phyloP scores from a whole-genome alignment of 2,888 invertebrate species.

The Mythimna albipuncta region DNA sequence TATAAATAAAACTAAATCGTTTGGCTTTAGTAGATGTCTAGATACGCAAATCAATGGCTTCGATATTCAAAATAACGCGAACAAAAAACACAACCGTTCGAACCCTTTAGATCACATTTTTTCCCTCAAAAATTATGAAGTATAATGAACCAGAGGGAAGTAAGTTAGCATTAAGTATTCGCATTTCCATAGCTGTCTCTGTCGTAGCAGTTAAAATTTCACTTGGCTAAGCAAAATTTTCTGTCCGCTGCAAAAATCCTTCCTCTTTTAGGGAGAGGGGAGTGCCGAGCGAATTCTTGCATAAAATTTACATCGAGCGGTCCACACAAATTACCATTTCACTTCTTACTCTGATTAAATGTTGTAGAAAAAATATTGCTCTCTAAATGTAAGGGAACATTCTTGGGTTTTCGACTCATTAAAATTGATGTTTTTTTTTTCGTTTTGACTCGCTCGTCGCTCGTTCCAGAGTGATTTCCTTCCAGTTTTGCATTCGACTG shows the following conservation, averaged over 20 bases:
- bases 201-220: conserved; percentile 90
- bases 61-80: conserved; percentile 50
- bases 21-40: conserved; percentile 4
- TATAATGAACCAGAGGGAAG: conserved; percentile 90
- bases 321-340: conserved; percentile 91
- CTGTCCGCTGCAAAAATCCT: conserved; percentile 89
- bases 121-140: conserved; percentile 86
- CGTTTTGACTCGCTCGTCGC: conserved; percentile 63
- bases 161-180: conserved; percentile 90
- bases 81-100: conserved; percentile 55
- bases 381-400: conserved; percentile 89
- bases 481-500: conserved; percentile 74
- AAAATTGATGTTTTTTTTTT: conserved; percentile 86
- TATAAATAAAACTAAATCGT: conserved; percentile 11
- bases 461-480: conserved; percentile 71
- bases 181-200: conserved; percentile 89
- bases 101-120: conserved; percentile 84
- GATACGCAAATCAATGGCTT: conserved; percentile 40
- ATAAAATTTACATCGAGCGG: conserved; percentile 91
- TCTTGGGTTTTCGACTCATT: conserved; percentile 89
- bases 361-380: conserved; percentile 91
- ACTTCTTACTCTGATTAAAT: conserved; percentile 91
- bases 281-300: conserved; percentile 88
- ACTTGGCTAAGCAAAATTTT: conserved; percentile 91
- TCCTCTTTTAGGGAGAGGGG: conserved; percentile 87